These are phyloP conservation scores for Tubulanus polymorphus DNA, from an alignment of 2,888 invertebrate species.

Conservation along the genomic window DNA sequence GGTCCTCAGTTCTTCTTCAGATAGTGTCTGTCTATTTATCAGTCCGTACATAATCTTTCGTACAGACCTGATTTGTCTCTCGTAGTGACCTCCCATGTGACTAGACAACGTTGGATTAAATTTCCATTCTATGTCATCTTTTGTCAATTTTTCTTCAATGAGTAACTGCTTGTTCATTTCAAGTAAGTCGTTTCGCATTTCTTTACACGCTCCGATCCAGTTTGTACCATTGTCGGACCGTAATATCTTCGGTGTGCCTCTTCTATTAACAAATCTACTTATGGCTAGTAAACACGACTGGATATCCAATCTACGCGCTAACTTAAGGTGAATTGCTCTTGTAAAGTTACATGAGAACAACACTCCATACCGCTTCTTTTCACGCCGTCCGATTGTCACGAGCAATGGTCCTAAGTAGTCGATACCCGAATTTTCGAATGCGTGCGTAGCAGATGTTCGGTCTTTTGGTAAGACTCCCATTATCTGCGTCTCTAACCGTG, in stretches of 20 bases:
- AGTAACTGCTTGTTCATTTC: slow-evolving; percentile 1
- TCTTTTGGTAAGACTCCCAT: not conserved
- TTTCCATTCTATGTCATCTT: not conserved
- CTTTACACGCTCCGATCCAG: not conserved
- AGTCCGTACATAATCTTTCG: slow-evolving; percentile 2
- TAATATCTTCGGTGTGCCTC: not conserved
- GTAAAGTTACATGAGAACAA: slow-evolving; percentile 12
- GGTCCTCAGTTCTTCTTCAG: not conserved
- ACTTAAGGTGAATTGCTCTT: slow-evolving; percentile 9
- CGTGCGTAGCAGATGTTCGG: not conserved
- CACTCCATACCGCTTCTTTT: slow-evolving; percentile 13
- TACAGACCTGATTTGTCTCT: slow-evolving; percentile 2
- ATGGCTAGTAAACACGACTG: slow-evolving; percentile 4
- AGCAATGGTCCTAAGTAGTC: not conserved
- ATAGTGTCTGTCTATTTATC: not conserved
- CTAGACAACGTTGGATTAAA: not conserved
- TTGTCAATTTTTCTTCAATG: not conserved
- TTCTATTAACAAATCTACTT: not conserved
- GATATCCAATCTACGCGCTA: slow-evolving; percentile 2
- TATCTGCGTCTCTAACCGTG: not conserved
- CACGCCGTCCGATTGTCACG: not conserved
- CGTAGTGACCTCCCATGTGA: not conserved
- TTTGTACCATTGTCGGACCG: slow-evolving; percentile 8
- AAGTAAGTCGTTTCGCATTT: slow-evolving; percentile 1
- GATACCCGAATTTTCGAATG: not conserved